These are phyloP conservation scores for Dendrolimus pini DNA, from an alignment of 2,888 invertebrate species.

Conservation along the genomic window DNA sequence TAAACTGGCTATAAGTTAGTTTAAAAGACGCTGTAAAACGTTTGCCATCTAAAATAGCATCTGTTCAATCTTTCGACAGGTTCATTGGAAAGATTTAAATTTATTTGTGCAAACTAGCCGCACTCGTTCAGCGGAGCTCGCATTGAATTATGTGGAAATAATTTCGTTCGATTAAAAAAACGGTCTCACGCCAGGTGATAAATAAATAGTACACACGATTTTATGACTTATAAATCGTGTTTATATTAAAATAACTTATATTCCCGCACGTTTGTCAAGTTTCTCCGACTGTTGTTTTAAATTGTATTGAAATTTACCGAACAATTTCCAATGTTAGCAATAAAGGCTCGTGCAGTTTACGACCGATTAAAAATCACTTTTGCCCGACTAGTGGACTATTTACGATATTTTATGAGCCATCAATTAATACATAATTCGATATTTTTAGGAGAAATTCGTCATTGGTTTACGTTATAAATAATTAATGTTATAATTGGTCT, in stretches of 20 bases:
- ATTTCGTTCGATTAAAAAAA: conserved; percentile 15
- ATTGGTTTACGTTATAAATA: conserved; percentile 14
- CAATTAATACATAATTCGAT: conserved; percentile 32
- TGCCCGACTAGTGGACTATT: conserved; percentile 28
- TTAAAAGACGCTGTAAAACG: conserved; percentile 8
- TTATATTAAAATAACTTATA: conserved; percentile 14
- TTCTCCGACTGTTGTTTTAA: conserved; percentile 3
- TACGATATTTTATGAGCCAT: conserved; percentile 34
- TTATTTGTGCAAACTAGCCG: conserved; percentile 4
- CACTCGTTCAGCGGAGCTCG: neutral
- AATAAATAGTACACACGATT: conserved; percentile 16
- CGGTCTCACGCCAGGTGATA: conserved; percentile 15
- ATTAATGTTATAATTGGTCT: conserved; percentile 15
- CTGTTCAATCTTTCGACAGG: conserved; percentile 6
- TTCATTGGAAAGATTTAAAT: conserved; percentile 5
- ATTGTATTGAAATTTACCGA: conserved; percentile 16
- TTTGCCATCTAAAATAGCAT: conserved; percentile 6
- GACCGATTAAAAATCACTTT: conserved; percentile 44
- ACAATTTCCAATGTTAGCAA: conserved; percentile 20
- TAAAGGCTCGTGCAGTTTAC: conserved; percentile 32
- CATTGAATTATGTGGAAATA: conserved; percentile 10
- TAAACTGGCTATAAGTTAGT: conserved; percentile 4
- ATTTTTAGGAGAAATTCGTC: conserved; percentile 21
- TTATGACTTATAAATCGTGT: conserved; percentile 19
- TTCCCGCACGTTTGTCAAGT: too few relatives aligned